phyloP scores from a whole-genome alignment of 2,888 invertebrate species.

The Syrista parreyssii region DNA sequence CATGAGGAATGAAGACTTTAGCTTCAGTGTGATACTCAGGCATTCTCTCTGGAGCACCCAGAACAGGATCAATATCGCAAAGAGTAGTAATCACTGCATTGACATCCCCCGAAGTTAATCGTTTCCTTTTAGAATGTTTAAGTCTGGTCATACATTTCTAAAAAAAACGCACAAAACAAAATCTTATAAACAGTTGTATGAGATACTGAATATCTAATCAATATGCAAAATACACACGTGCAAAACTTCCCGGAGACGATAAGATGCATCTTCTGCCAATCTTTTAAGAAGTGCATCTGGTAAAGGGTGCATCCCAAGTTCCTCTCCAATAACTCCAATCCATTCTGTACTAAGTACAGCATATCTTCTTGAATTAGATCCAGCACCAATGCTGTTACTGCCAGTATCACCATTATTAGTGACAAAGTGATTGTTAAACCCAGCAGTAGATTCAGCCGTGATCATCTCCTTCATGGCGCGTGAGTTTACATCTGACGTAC shows the following conservation, averaged over 20 bases:
- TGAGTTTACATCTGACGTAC: not conserved
- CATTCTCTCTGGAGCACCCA: conserved; percentile 55
- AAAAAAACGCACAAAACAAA: conserved; percentile 17
- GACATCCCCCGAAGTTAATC: conserved; percentile 56
- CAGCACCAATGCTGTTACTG: conserved; percentile 43
- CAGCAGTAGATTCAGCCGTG: conserved; percentile 44
- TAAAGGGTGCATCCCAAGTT: conserved; percentile 59
- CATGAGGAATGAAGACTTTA: conserved; percentile 59
- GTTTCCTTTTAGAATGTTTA: conserved; percentile 57
- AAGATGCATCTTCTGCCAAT: conserved; percentile 62
- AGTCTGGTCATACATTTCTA: conserved; percentile 63
- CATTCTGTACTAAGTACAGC: conserved; percentile 61
- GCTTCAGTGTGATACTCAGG: conserved; percentile 60
- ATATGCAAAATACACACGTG: conserved; percentile 41
- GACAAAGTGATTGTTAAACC: conserved; percentile 54
- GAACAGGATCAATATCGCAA: conserved; percentile 60
- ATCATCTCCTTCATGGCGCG: conserved; percentile 56
- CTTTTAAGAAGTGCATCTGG: conserved; percentile 55
- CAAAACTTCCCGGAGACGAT: conserved; percentile 60
- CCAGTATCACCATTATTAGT: conserved; percentile 55
- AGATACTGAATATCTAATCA: not conserved
- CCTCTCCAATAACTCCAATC: conserved; percentile 61
- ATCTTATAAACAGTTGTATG: not conserved
- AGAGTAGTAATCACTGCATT: conserved; percentile 60
- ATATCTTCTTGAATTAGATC: conserved; percentile 52